These are phyloP conservation scores for Morelia viridis DNA, from an alignment of 2,797 vertebrate genomes.

Conservation along the genomic window DNA sequence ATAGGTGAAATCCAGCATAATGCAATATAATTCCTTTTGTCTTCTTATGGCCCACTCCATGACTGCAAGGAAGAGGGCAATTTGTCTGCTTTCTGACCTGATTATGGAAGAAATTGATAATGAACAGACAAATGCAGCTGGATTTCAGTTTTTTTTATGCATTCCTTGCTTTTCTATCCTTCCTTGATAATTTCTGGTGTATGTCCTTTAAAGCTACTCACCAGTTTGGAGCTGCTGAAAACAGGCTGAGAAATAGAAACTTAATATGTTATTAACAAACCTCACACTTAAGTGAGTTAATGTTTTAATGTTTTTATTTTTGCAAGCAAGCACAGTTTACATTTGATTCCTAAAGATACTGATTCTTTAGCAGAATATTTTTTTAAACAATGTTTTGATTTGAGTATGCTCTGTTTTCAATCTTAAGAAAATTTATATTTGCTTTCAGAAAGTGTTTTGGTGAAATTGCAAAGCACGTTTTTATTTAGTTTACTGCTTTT, in stretches of 20 bases:
- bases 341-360: not conserved
- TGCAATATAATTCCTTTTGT: not conserved
- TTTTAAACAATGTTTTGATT: not conserved
- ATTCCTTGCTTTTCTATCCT: not conserved
- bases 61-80: not conserved
- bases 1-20: not conserved
- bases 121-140: not conserved
- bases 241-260: slow-evolving; percentile 7
- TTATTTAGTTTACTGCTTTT: slow-evolving; percentile 11
- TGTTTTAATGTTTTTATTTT: not conserved
- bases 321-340: not conserved
- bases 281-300: not conserved
- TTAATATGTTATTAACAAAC: not conserved
- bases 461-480: not conserved
- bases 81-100: not conserved
- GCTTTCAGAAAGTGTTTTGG: not conserved
- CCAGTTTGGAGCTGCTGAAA: not conserved
- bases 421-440: not conserved
- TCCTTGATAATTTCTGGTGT: not conserved
- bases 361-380: not conserved
- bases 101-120: not conserved
- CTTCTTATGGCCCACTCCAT: not conserved
- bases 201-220: not conserved
- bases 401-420: not conserved
- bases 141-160: not conserved